phyloP scores from a whole-genome alignment of 2,797 vertebrate genomes.

The Choloepus didactylus region DNA sequence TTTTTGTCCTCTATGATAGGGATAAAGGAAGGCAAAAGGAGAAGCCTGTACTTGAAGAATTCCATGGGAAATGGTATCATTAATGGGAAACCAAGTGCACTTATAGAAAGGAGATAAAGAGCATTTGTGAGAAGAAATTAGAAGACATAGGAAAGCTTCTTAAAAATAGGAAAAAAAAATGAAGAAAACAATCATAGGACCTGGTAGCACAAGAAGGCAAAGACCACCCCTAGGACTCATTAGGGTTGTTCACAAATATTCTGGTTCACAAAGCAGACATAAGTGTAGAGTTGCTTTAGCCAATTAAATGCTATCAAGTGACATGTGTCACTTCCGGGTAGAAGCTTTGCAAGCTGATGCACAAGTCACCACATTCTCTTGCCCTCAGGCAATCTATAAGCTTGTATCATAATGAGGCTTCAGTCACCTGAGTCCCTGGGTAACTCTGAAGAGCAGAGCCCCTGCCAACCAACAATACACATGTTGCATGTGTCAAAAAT shows the following conservation, averaged over 20 bases:
- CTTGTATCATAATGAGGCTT: neutral
- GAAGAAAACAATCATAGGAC: neutral
- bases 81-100: neutral
- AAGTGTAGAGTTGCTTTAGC: neutral
- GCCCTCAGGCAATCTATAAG: neutral
- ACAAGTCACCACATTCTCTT: neutral
- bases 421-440: neutral
- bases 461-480: neutral
- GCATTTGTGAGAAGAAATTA: neutral
- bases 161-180: neutral
- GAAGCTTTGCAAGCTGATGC: neutral
- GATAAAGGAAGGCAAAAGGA: slow-evolving; percentile 9
- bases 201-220: neutral
- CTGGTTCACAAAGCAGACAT: neutral
- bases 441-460: neutral
- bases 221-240: neutral
- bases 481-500: neutral
- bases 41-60: neutral
- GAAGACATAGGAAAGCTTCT: neutral
- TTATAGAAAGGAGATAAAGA: neutral
- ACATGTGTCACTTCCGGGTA: neutral
- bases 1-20: neutral
- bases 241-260: neutral
- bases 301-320: neutral
- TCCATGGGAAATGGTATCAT: neutral